Conservation (phyloP, 2,113 vertebrate genomes). For the western clawed frog (Xenopus tropicalis) region DNA sequence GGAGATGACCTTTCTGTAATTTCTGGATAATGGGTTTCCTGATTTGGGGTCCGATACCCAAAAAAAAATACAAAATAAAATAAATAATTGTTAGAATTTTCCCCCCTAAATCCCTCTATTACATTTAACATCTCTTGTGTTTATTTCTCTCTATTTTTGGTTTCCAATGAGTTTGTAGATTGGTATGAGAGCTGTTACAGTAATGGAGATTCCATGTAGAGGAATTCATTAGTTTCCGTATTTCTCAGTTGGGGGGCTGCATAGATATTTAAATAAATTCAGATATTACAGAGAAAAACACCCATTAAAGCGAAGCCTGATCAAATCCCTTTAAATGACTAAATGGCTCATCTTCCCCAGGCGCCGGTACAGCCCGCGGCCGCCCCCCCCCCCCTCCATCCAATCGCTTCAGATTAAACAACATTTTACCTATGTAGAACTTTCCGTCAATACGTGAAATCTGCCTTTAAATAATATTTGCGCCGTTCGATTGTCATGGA, state of each 20-base stretch:
- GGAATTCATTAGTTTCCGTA: slow-evolving; percentile 80
- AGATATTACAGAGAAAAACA: slow-evolving; percentile 78
- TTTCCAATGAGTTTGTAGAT: no score
- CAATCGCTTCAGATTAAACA: slow-evolving; percentile 64
- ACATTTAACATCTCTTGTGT: no score
- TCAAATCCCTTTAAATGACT: slow-evolving; percentile 46
- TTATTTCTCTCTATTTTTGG: no score
- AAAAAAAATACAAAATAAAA: no score
- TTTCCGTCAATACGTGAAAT: slow-evolving; percentile 55
- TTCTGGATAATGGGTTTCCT: no score
- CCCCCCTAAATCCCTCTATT: no score
- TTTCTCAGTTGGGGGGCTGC: slow-evolving; percentile 74
- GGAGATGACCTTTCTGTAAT: no score
- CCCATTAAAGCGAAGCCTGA: slow-evolving; percentile 68
- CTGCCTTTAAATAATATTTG: slow-evolving; percentile 72
- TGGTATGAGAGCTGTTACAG: slow-evolving; percentile 50
- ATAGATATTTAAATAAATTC: slow-evolving; percentile 83
- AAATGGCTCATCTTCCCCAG: slow-evolving; percentile 59
- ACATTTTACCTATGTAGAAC: slow-evolving; percentile 40
- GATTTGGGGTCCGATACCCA: no score
- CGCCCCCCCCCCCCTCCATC: no score
- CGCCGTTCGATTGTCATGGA: slow-evolving; percentile 75
- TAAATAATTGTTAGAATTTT: no score
- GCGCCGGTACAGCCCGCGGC: slow-evolving; percentile 59
- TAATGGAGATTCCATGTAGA: slow-evolving; percentile 78